A percentile compares a stretch with the other conserved stretches of the same genome.
Evolutionary conservation across 2,888 invertebrate genomes (phyloP).

Genomic region (Lycophotia porphyrea): DNA sequence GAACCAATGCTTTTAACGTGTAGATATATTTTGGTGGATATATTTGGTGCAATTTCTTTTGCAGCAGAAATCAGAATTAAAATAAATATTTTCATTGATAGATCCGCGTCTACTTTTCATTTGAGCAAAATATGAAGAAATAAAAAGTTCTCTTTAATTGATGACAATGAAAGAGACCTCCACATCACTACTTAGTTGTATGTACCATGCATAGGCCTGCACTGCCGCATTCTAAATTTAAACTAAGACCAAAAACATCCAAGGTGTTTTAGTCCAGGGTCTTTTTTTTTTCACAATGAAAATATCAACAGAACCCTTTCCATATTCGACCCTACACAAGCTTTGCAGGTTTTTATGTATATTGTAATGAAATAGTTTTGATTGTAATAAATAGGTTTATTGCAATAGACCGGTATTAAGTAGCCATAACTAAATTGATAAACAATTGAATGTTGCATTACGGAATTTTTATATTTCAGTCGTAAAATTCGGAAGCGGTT

Average conservation of each 20-base stretch:
- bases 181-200: too few species aligned
- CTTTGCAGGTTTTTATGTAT: background rate
- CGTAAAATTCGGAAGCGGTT: slow-evolving; percentile 43
- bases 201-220: too few species aligned
- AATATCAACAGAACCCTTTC: slow-evolving; percentile 7
- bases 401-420: slow-evolving; percentile 13
- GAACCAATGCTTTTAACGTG: background rate
- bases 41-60: background rate
- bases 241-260: too few species aligned
- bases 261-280: background rate
- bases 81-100: background rate
- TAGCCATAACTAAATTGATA: slow-evolving; percentile 53
- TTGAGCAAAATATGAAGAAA: background rate
- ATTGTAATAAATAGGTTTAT: slow-evolving; percentile 46
- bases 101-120: background rate
- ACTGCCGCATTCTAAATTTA: too few species aligned
- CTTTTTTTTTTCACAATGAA: background rate
- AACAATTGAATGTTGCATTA: slow-evolving; percentile 46
- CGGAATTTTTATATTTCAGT: slow-evolving; percentile 36
- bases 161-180: background rate
- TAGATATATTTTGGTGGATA: too few species aligned
- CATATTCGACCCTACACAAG: background rate
- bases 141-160: background rate
- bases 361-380: slow-evolving; percentile 9
- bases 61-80: background rate